A percentile compares a stretch with the other conserved stretches of the same genome.
Conservation (phyloP, 1,140 invertebrate genomes). For the Drosophila paulistorum region DNA sequence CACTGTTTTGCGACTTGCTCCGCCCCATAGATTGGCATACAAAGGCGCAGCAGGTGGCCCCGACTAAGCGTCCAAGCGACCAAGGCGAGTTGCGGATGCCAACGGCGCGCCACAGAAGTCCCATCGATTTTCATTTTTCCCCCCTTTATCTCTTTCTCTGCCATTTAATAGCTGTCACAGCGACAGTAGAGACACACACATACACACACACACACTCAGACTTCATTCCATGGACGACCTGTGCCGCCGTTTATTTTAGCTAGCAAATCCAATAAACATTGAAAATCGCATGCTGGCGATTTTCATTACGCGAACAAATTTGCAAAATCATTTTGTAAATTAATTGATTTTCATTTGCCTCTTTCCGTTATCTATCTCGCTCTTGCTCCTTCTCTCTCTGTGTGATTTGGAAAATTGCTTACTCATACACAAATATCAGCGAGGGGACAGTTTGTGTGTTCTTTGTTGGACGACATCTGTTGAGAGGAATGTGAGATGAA, state of each 20-base stretch:
- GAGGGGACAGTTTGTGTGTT: constrained; percentile 9
- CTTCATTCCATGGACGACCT: background rate
- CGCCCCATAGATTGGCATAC: constrained; percentile 25
- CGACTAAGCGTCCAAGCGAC: constrained; percentile 6
- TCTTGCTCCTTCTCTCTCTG: background rate
- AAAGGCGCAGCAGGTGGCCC: constrained; percentile 70
- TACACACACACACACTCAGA: constrained; percentile 17
- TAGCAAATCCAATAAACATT: constrained; percentile 75
- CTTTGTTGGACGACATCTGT: constrained; percentile 41
- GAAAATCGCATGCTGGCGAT: constrained; percentile 53
- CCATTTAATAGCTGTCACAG: constrained; percentile 45
- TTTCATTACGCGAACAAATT: constrained; percentile 60
- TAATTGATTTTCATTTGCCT: constrained; percentile 75
- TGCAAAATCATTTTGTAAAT: constrained; percentile 65
- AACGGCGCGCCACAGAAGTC: constrained; percentile 15
- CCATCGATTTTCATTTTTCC: constrained; percentile 71
- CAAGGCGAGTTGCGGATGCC: constrained; percentile 34
- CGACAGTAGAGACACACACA: constrained; percentile 17
- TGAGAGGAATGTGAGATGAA: background rate
- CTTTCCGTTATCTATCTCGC: background rate
- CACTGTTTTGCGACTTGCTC: background rate
- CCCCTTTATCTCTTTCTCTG: background rate
- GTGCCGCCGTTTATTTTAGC: constrained; percentile 32
- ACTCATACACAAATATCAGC: constrained; percentile 5
- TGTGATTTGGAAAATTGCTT: constrained; percentile 33